Evolutionary conservation across 2,888 invertebrate species (phyloP), one percentile per base, ranked within the genome.

Genomic region (Sarcophaga subvicina): DNA sequence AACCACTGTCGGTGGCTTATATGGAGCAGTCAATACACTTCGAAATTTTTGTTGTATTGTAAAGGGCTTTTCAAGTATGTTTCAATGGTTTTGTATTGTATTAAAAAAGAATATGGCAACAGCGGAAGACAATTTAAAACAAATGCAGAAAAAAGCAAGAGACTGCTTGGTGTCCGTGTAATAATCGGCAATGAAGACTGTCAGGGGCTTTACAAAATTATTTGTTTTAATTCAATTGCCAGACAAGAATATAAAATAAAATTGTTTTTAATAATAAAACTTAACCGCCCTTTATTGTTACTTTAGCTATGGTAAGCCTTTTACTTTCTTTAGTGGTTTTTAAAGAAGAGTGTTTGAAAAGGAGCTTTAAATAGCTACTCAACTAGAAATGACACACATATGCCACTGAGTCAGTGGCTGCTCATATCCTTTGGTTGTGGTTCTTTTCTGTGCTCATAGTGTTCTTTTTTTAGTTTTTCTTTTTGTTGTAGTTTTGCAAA

Each of bases 301-400:
- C 37, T 37, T 37, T 37, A 37, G 37, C 37, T 10, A 37, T 8
- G 37, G 37, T 8, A 37, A 37, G 8, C 37, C 37, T 17, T 54
- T 54, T 54, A 54, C 54, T 54, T 54, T 54, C 14, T 54, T 17
- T 54, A 14, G 4, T 14, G 54, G 54, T 17, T 14, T 14, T 10
- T 62, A 62, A 11, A 20, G 22, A 62, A 20, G 10, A 22, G n/a
- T 17, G 11, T 62, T 17, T 17, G 47, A 45, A 45, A n/a, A 45
- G 45, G 20, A 45, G 37, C 5, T 47, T n/a, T 22, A 75, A 75
- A 59, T 17, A 76, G 49, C 22, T 27, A 25, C 67, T 71, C 64
- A 80, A 80, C 87, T 84, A 76, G 76, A 87, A 87, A 84, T 87
- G 87, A 84, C 84, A 87, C 77, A 80, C 62, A 80, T 72, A 72